A percentile compares a stretch with the other conserved stretches of the same genome.
These are phyloP conservation scores for Alectura lathami DNA, from an alignment of 2,113 vertebrate genomes.

Conservation along the genomic window DNA sequence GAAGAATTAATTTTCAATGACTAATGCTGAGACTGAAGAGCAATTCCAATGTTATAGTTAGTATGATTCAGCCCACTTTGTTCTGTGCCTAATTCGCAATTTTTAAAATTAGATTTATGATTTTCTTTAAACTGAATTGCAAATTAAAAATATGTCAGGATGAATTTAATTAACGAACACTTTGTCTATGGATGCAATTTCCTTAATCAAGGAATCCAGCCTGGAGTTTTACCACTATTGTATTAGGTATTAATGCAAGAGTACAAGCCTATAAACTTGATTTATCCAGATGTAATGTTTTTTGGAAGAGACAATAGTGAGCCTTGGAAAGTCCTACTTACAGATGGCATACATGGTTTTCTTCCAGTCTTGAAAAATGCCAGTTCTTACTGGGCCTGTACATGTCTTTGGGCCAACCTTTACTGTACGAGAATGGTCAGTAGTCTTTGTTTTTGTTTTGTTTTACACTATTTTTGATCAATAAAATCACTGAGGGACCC, in stretches of 20 bases:
- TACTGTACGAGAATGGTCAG: neutral
- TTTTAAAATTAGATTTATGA: no score
- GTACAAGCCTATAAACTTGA: neutral
- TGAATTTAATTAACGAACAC: neutral
- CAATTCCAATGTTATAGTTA: neutral
- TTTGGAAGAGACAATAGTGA: neutral
- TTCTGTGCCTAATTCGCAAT: neutral
- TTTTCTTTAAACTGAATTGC: neutral
- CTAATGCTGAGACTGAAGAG: fast-evolving
- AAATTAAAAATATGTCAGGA: neutral
- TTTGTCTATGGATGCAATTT: neutral
- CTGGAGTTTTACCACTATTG: neutral
- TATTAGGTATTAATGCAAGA: neutral
- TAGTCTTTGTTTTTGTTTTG: neutral
- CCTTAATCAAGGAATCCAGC: neutral
- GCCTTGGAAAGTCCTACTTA: neutral
- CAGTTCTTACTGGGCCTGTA: neutral
- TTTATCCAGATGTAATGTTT: neutral
- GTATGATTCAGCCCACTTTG: neutral
- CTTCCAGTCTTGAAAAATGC: neutral
- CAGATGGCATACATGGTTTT: neutral
- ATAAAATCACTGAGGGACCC: neutral
- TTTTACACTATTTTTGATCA: neutral
- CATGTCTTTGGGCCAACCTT: neutral
- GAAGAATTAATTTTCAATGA: neutral